A percentile compares a stretch with the other conserved stretches of the same genome.
These are phyloP conservation scores for Sylvicola cinctus DNA, from an alignment of 2,888 invertebrate species.

Conservation along the genomic window DNA sequence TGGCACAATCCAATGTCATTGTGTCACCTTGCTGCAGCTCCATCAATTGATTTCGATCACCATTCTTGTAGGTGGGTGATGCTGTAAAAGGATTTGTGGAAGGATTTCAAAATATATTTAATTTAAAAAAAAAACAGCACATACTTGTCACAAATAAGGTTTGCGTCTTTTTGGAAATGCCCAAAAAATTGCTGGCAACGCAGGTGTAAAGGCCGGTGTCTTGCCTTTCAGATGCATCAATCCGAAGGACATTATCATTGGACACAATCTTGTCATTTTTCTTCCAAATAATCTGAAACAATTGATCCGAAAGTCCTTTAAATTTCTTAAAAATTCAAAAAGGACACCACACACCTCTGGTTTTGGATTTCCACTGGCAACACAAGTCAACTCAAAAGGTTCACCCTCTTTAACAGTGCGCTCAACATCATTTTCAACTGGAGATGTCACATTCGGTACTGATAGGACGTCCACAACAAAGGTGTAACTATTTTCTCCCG, in stretches of 20 bases:
- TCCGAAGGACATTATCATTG: conserved; percentile 8
- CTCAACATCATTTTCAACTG: conserved; percentile 6
- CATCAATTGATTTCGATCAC: conserved; percentile 6
- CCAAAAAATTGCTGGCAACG: conserved; percentile 36
- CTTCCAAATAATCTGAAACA: conserved; percentile 7
- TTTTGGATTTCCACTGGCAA: conserved; percentile 25
- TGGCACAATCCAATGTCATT: conserved; percentile 8
- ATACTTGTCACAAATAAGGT: conserved; percentile 29
- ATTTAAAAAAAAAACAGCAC: conserved; percentile 4
- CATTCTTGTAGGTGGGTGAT: not conserved
- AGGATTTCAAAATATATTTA: too few species aligned
- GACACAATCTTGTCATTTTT: conserved; percentile 6
- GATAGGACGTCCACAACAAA: conserved; percentile 33
- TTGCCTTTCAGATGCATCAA: conserved; percentile 13
- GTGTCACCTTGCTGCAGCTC: conserved; percentile 7
- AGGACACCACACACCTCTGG: conserved; percentile 18
- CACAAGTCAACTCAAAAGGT: conserved; percentile 27
- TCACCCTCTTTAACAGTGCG: conserved; percentile 25
- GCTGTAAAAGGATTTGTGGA: too few species aligned
- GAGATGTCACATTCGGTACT: conserved; percentile 20
- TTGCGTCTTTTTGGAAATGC: conserved; percentile 29
- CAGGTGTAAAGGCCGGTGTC: conserved; percentile 35
- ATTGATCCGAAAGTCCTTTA: not conserved
- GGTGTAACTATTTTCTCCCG: conserved; percentile 30
- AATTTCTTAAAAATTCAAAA: not conserved